Percentiles rank a stretch among this genome's conserved stretches.
These are phyloP conservation scores for Progne subis DNA, from an alignment of 2,113 vertebrate genomes.

Conservation along the genomic window DNA sequence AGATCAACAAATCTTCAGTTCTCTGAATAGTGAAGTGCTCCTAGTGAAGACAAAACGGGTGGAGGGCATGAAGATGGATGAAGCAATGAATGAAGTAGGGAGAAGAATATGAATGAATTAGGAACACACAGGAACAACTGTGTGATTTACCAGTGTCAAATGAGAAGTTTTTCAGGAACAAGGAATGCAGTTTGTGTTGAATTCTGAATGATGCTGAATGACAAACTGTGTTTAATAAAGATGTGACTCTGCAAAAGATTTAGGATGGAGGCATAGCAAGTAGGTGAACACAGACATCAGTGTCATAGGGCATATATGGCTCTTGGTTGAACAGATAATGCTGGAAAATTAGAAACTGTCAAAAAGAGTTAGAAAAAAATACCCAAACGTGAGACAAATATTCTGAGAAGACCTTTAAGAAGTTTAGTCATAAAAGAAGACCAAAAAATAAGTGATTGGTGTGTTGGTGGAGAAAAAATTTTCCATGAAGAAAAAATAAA, in stretches of 20 bases:
- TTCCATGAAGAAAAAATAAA: background rate
- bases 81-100: background rate
- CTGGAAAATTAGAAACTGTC: background rate
- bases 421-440: background rate
- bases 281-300: background rate
- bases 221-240: background rate
- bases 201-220: background rate
- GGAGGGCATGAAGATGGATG: background rate
- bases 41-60: background rate
- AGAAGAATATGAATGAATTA: background rate
- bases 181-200: background rate
- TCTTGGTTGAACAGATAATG: background rate
- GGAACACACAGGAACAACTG: background rate
- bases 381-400: background rate
- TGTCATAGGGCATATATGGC: background rate
- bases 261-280: background rate
- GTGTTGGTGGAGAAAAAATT: background rate
- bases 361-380: background rate
- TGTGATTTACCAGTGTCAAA: background rate
- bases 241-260: background rate
- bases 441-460: background rate
- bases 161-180: background rate
- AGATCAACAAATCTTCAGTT: background rate
- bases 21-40: background rate
- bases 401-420: background rate